Conservation (phyloP, 2,797 vertebrate genomes). For the Tiaroga cobitis region DNA sequence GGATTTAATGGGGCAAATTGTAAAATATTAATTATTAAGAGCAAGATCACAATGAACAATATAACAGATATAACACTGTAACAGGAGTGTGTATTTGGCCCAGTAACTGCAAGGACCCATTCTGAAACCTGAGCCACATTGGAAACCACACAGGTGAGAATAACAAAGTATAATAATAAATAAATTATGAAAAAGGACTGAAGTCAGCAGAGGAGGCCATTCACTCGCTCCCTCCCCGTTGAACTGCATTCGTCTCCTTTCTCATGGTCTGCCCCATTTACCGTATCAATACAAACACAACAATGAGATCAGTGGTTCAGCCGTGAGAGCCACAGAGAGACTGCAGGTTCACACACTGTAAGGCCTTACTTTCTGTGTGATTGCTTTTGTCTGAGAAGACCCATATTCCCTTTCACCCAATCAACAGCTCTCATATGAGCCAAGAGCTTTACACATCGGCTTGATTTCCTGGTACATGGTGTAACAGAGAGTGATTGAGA, state of each 20-base stretch:
- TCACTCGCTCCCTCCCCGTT: background rate
- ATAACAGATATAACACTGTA: background rate
- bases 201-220: background rate
- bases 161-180: constrained; percentile 39
- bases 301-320: constrained; percentile 48
- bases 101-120: background rate
- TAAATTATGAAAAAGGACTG: constrained; percentile 32
- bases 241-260: background rate
- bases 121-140: constrained; percentile 24
- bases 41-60: background rate
- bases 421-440: constrained; percentile 36
- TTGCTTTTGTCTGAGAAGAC: constrained; percentile 46
- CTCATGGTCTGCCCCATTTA: constrained; percentile 16
- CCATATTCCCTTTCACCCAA: constrained; percentile 53
- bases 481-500: constrained; percentile 33
- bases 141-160: constrained; percentile 28
- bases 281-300: constrained; percentile 21
- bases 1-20: background rate
- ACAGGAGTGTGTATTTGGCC: background rate
- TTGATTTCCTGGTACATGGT: constrained; percentile 48
- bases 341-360: constrained; percentile 39
- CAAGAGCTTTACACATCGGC: constrained; percentile 36
- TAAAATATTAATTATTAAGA: background rate
- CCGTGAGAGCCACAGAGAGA: constrained; percentile 63
- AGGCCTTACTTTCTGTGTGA: constrained; percentile 33